These are phyloP conservation scores for Boulengeromyrus knoepffleri DNA, from an alignment of 2,113 vertebrate genomes.

Conservation along the genomic window DNA sequence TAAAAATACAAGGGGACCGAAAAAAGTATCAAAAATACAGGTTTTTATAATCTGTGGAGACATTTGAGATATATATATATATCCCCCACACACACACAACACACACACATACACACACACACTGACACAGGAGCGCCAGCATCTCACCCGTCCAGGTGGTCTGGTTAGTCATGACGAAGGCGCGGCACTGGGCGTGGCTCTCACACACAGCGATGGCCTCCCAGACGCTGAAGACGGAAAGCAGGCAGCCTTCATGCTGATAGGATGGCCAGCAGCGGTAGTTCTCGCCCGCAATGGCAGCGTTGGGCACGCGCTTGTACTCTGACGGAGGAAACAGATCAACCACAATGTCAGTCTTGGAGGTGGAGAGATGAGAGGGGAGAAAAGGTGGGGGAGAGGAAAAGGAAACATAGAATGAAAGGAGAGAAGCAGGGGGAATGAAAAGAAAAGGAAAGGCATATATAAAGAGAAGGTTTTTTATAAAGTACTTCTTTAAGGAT, in stretches of 20 bases:
- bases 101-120: background rate
- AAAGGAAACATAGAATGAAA: background rate
- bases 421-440: background rate
- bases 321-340: conserved; percentile 47
- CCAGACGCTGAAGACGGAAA: conserved; percentile 65
- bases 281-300: conserved; percentile 64
- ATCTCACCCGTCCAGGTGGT: conserved; percentile 79
- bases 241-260: conserved; percentile 74
- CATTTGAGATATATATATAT: background rate
- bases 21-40: background rate
- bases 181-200: conserved; percentile 72
- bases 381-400: background rate
- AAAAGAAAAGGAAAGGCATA: background rate
- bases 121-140: background rate
- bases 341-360: background rate
- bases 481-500: background rate
- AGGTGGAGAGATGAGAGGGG: background rate
- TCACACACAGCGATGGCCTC: conserved; percentile 75
- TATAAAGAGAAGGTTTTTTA: background rate
- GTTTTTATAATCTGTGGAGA: background rate
- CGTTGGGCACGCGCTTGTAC: conserved; percentile 60
- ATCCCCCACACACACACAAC: background rate
- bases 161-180: conserved; percentile 77
- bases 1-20: background rate
- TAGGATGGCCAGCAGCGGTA: conserved; percentile 84